A percentile compares a stretch with the other conserved stretches of the same genome.
phyloP scores from a whole-genome alignment of 2,113 vertebrate genomes.

The Dunckerocampus dactyliophorus region DNA sequence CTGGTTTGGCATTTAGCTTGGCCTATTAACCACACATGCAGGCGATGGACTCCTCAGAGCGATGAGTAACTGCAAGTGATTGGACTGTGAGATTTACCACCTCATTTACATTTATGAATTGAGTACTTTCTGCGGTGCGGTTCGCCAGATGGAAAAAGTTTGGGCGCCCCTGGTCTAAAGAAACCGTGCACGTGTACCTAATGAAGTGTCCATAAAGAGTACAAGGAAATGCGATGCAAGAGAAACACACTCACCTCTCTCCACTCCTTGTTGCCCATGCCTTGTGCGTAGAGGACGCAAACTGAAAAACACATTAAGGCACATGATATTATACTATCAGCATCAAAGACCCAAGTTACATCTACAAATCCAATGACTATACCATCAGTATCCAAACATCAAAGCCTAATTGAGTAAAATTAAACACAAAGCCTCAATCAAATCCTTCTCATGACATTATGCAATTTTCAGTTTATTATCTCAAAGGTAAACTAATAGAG shows the following conservation, averaged over 20 bases:
- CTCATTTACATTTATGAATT: slow-evolving; percentile 58
- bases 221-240: background rate
- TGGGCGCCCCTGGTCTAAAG: background rate
- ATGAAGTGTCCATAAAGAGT: background rate
- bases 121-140: background rate
- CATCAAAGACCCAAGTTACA: background rate
- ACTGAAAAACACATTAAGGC: slow-evolving; percentile 69
- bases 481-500: slow-evolving; percentile 33
- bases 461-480: slow-evolving; percentile 29
- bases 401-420: slow-evolving; percentile 25
- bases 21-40: slow-evolving; percentile 38
- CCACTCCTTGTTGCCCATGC: slow-evolving; percentile 95
- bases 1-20: slow-evolving; percentile 48
- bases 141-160: background rate
- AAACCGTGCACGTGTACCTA: background rate
- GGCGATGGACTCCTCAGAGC: slow-evolving; percentile 34
- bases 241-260: slow-evolving; percentile 80
- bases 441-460: slow-evolving; percentile 22
- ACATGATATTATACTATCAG: background rate
- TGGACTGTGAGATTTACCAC: slow-evolving; percentile 24
- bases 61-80: slow-evolving; percentile 48
- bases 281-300: slow-evolving; percentile 96
- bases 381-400: slow-evolving; percentile 17
- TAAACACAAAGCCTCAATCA: background rate
- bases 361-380: background rate